Base-by-base conservation (phyloP, 2,797 vertebrate species). In the Ammospiza maritima region DNA sequence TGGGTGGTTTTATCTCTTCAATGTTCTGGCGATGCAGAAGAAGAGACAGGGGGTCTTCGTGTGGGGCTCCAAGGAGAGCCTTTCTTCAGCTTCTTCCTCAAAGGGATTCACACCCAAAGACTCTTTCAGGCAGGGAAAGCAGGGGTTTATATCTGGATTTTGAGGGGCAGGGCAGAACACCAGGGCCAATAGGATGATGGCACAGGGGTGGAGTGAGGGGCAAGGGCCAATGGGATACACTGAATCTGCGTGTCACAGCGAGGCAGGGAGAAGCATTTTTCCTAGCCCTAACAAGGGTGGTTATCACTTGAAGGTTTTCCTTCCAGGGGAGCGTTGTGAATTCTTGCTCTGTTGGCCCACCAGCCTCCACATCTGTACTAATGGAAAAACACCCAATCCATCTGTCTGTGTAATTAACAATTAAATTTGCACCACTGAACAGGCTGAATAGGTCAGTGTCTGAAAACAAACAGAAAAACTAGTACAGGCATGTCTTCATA, bases 401-500 rank as follows among this genome's bases (percentile, higher is more conserved):
- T 54, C 58, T 84, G 6, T 40, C 21, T 44, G 13, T 48, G 48
- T 69, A 51, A 22, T 50, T 85, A 64, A 30, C 4, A 70, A 71
- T 79, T 90, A 22, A 30, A 85, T 89, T 80, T 92, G 32, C 38
- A 66, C 7, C 32, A 60, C 25, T 34, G n/a, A 85, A 57, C 8
- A 74, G 15, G 6, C 13, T 29, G 54, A 71, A 76, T 29, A 93
- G 18, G 25, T 71, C 50, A 82, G 22, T 25, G 62, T 65, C 44
- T 4, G 27, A 9, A 54, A 83, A 53, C 30, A 86, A 92, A 64
- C 27, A 42, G 61, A 36, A 85, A 47, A 92, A 75, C 32, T 11
- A 85, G 78, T 89, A 38, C 12, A 83, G 69, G 19, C 92, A 83
- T 74, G 67, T 83, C 58, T 83, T 61, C 23, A 44, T 22, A 54